Evolutionary conservation across 64 coral and sea anemone species (phyloP), one percentile per base, ranked within the genome.

Genomic region (Montipora efflorescens): DNA sequence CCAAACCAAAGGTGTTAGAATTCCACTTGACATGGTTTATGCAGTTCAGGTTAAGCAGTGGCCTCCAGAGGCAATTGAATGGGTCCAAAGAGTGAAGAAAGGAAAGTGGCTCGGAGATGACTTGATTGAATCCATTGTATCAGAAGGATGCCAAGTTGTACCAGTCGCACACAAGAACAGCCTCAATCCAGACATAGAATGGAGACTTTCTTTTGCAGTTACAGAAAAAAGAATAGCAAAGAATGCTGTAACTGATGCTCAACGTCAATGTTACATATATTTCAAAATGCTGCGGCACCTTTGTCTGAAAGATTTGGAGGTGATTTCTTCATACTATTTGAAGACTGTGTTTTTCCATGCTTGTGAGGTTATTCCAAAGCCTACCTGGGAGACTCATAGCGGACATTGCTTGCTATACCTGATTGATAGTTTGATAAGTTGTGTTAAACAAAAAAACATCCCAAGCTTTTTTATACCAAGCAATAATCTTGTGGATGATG

Each of bases 151-250:
- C 87, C 72, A 89, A 23, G 87, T 89, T 47, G 87, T 89, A 51
- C 87, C 87, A 62, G 87, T 89, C 18, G 87, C 87, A 55, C 87
- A 89, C 87, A 89, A 89, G 87, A 47, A 89, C 47, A 89, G 87
- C 87, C 51, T 76, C 44, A 89, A 89, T 76, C 87, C 87, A 89
- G 74, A 89, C 16, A 46, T 89, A 89, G 87, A 89, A 89, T 89
- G 87, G 87, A 58, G 87, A 89, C 11, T 78, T 89, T 89, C 87
- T 78, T 89, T 89, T 77, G 87, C 87, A 89, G 57, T n/a, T 89
- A 36, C 87, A 61, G 87, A 89, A 77, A 89, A 89, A 62, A 53
- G 48, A 89, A 89, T 89, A 61, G 87, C 87, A 89, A 77, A 50
- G 57, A 89, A 13, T 75, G 73, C 51, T 76, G 72, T 89, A 77